Evolutionary conservation across 2,113 vertebrate species (phyloP).

Genomic region (Pholis gunnellus): DNA sequence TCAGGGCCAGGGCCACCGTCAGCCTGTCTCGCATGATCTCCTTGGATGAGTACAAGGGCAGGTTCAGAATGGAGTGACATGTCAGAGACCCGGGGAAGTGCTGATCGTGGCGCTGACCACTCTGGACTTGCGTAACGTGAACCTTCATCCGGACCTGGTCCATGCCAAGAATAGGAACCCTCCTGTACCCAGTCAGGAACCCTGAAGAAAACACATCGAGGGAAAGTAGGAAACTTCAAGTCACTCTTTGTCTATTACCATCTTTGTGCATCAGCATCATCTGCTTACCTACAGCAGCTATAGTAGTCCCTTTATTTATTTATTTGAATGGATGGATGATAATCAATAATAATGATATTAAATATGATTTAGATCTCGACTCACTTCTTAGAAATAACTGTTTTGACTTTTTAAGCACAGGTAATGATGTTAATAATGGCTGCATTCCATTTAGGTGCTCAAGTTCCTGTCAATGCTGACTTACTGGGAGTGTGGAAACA

Average conservation of each 20-base stretch:
- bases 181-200: slow-evolving; percentile 83
- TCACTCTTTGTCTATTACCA: not conserved
- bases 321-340: not conserved
- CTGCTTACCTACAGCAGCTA: not conserved
- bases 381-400: not conserved
- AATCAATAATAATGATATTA: not conserved
- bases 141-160: slow-evolving; percentile 68
- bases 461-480: not conserved
- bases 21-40: slow-evolving; percentile 74
- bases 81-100: slow-evolving; percentile 74
- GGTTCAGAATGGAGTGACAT: slow-evolving; percentile 66
- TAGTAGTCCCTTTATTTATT: not conserved
- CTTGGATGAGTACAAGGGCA: slow-evolving; percentile 76
- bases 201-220: slow-evolving; percentile 42
- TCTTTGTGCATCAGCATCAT: not conserved
- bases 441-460: not conserved
- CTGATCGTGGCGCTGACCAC: slow-evolving; percentile 42
- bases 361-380: not conserved
- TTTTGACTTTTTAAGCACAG: not conserved
- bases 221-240: not conserved
- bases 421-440: not conserved
- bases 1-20: slow-evolving; percentile 79
- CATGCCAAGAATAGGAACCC: slow-evolving; percentile 71
- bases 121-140: not conserved
- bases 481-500: not conserved